These are phyloP conservation scores for Torymus aiolomorphi DNA, from an alignment of 2,888 invertebrate genomes.

Conservation along the genomic window DNA sequence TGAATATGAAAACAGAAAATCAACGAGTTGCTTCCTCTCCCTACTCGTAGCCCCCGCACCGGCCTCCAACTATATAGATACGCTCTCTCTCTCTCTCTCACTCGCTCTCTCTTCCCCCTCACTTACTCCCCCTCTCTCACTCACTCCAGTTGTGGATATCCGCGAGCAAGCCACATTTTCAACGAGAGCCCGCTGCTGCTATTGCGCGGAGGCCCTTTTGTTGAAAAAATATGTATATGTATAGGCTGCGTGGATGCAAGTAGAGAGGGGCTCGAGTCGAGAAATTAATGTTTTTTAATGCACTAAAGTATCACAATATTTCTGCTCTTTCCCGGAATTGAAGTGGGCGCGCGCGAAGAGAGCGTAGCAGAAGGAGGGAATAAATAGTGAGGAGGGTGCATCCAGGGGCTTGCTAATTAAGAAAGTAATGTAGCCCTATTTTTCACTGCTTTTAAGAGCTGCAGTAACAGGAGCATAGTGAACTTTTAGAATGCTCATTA, in stretches of 20 bases:
- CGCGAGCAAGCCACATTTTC: not conserved
- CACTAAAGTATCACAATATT: slow-evolving; percentile 12
- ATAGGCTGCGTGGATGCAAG: not conserved
- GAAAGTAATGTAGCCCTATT: too few relatives aligned
- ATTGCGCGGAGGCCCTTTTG: slow-evolving; percentile 7
- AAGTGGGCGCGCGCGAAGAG: slow-evolving; percentile 1
- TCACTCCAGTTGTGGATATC: not conserved
- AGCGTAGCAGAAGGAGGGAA: not conserved
- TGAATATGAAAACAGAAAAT: slow-evolving; percentile 76
- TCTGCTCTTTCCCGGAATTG: slow-evolving; percentile 1
- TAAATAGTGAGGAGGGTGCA: not conserved
- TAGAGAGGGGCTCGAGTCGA: not conserved
- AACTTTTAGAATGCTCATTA: too few relatives aligned
- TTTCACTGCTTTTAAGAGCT: too few relatives aligned
- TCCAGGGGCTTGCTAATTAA: too few relatives aligned
- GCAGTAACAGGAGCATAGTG: too few relatives aligned
- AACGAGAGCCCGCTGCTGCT: not conserved
- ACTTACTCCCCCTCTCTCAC: not conserved
- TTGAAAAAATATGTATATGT: slow-evolving; percentile 37
- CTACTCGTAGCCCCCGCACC: slow-evolving; percentile 15
- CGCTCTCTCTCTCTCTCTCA: slow-evolving; percentile 11
- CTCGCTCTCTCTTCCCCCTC: slow-evolving; percentile 20
- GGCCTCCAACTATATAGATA: slow-evolving; percentile 2
- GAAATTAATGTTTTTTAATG: slow-evolving; percentile 32
- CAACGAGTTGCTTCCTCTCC: slow-evolving; percentile 69